Percentiles rank a stretch among this genome's conserved stretches.
These are phyloP conservation scores for Bergia sp. DNA, from an alignment of 92 coral and sea anemone genomes.

Conservation along the genomic window DNA sequence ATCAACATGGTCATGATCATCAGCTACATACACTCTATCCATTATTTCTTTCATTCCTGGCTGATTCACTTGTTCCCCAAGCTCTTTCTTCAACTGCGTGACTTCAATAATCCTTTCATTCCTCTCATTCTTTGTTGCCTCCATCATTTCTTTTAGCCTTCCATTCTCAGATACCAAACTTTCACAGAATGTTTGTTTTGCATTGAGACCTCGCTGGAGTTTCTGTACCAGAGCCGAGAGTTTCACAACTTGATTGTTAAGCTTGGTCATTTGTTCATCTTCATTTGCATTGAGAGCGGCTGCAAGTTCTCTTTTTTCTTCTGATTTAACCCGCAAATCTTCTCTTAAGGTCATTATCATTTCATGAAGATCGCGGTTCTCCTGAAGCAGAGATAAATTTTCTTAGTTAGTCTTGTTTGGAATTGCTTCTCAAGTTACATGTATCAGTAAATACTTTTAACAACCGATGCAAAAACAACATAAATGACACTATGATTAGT, in stretches of 20 bases:
- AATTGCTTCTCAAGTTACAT: too few species aligned
- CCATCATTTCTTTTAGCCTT: conserved; percentile 58
- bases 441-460: neutral
- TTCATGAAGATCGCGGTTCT: conserved; percentile 89
- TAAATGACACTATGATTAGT: neutral
- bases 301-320: conserved; percentile 67
- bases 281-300: conserved; percentile 60
- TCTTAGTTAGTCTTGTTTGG: too few species aligned
- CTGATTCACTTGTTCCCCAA: conserved; percentile 59
- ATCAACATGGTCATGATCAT: conserved; percentile 55
- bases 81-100: conserved; percentile 54
- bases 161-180: conserved; percentile 76
- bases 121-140: conserved; percentile 57
- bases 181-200: conserved; percentile 89
- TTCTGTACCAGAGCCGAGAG: conserved; percentile 59
- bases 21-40: conserved; percentile 47
- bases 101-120: conserved; percentile 63
- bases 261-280: conserved; percentile 51
- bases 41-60: conserved; percentile 68
- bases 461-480: neutral
- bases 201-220: conserved; percentile 71
- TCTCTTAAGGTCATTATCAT: conserved; percentile 71
- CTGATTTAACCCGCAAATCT: conserved; percentile 58
- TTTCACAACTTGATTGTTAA: conserved; percentile 67
- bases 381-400: conserved; percentile 51